Evolutionary conservation across 92 coral and sea anemone genomes (phyloP), one percentile per base, ranked within the genome.

Genomic region (Ricordea florida): DNA sequence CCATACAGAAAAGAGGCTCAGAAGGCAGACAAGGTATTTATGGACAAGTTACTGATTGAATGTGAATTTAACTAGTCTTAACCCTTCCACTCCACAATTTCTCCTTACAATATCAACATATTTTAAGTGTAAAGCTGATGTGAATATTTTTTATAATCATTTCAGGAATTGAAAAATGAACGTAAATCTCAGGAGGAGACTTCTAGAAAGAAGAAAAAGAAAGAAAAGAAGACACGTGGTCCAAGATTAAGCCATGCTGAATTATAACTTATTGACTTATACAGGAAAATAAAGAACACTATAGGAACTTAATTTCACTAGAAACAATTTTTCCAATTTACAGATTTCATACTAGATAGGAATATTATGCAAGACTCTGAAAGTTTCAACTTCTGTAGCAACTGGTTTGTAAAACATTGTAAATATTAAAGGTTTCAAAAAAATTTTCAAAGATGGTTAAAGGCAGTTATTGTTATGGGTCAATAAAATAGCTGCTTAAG

Each of bases 171-270:
- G 68, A 66, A 68, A 28, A 51, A 33, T 35, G 82, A 50, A 25
- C 32, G 67, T 22, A 70, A 76, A 13, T 53, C 73, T 61, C 66
- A 42, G 21, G 63, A 43, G 11, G 52, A 46, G 23, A 17, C 43
- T 47, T 42, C 65, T 18, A 68, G 41, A 36, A 90, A 66, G 58
- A 90, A 85, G 49, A 79, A 72, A 49, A 80, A 88, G 72, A 84
- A 92, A 79, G 85, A 85, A 37, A 92, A 88, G 67, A 93, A 79
- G 72, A 79, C 78, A 62, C 82, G 87, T 43, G 98, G 98, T 0
- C 98, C 98, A 72, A 86, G 85, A 71, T 84, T 94, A 46, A 91
- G 94, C 62, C 86, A 88, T 85, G 89, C 57, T 24, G 98, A 94
- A 78, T 75, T 94, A 16, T 94, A 61, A 72, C 13, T 10, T 46